Conservation (phyloP, 2,797 vertebrate species). For the Neomorphus geoffroyi region DNA sequence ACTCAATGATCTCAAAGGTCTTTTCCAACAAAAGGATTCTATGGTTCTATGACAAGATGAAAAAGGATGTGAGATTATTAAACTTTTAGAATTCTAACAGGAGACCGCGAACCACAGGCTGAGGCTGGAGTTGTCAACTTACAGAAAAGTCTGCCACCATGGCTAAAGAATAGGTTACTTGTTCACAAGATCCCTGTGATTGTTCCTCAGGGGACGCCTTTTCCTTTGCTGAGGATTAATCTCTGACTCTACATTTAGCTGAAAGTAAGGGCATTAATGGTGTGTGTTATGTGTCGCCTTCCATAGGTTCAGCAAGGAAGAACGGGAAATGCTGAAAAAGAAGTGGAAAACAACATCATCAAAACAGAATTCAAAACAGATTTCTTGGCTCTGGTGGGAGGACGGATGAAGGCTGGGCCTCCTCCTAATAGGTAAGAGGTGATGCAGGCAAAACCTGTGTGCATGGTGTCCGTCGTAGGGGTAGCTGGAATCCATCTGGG, state of each 20-base stretch:
- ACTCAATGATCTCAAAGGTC: no score
- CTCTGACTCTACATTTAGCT: neutral
- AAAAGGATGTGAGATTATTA: neutral
- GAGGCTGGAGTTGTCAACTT: neutral
- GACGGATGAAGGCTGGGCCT: slow-evolving; percentile 70
- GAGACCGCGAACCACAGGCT: neutral
- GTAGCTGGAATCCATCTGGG: neutral
- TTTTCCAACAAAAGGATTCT: no score
- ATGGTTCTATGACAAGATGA: neutral
- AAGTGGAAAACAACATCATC: slow-evolving; percentile 67
- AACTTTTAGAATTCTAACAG: neutral
- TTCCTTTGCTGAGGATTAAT: neutral
- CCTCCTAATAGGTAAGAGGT: slow-evolving; percentile 74
- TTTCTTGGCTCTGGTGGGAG: slow-evolving; percentile 64
- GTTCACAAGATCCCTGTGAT: neutral
- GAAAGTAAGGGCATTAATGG: neutral
- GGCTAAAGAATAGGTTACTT: neutral
- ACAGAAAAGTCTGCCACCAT: neutral
- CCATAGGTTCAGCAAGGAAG: slow-evolving; percentile 78
- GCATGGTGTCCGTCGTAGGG: neutral
- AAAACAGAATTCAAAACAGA: slow-evolving; percentile 75
- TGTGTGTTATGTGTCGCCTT: neutral
- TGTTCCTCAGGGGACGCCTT: neutral
- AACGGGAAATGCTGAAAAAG: slow-evolving; percentile 71
- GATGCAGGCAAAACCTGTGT: neutral